Evolutionary conservation across 2,797 vertebrate species (phyloP).

Genomic region (Eulemur mongoz): DNA sequence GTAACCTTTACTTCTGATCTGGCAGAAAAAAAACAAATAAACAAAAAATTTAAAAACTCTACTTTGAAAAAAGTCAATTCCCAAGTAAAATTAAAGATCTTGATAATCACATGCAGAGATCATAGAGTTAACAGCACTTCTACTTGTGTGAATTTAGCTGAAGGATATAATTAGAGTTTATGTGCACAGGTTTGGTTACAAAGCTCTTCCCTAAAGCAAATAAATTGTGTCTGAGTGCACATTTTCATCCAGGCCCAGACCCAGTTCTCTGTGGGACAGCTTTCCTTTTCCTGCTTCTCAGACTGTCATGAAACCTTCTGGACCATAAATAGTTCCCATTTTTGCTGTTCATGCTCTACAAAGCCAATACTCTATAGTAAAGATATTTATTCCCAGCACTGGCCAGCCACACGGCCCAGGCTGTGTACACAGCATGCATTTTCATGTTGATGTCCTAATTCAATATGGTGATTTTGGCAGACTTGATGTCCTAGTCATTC

Average conservation of each 20-base stretch:
- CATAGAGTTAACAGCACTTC: neutral
- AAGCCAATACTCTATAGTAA: neutral
- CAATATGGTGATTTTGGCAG: neutral
- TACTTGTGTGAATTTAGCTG: neutral
- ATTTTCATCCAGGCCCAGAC: neutral
- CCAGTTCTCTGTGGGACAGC: neutral
- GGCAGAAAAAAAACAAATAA: neutral
- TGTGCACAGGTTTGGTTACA: conserved; percentile 12
- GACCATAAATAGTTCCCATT: neutral
- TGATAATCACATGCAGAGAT: neutral
- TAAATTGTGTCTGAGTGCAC: neutral
- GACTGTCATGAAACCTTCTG: neutral
- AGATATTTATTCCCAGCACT: neutral
- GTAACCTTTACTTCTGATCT: no score
- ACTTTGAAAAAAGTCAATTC: neutral
- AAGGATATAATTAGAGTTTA: conserved; percentile 19
- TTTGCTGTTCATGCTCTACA: neutral
- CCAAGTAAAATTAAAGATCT: conserved; percentile 26
- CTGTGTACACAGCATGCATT: neutral
- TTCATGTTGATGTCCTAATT: neutral
- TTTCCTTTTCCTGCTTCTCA: neutral
- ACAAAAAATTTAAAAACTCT: neutral
- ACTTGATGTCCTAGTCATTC: neutral
- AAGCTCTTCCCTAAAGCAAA: conserved; percentile 27
- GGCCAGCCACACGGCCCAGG: neutral